Evolutionary conservation across 2,113 vertebrate species (phyloP).

Genomic region (Paramormyrops kingsleyae): DNA sequence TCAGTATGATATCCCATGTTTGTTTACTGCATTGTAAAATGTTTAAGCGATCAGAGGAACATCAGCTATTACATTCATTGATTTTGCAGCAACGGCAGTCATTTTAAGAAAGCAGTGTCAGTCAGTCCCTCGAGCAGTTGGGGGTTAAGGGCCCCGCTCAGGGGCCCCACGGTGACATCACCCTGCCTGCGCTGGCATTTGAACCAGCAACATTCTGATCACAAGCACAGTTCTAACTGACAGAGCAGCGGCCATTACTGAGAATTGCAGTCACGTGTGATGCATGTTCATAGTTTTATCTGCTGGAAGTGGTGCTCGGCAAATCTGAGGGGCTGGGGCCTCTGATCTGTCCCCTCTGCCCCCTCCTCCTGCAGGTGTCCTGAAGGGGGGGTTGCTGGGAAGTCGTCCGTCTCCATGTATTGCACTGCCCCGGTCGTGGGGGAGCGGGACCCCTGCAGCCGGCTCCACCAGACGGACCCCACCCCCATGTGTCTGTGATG

Average conservation of each 20-base stretch:
- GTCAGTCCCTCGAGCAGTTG: neutral
- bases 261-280: too few relatives aligned
- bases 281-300: too few relatives aligned
- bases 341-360: neutral
- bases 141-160: neutral
- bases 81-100: neutral
- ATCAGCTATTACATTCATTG: neutral
- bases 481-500: constrained; percentile 69
- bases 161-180: too few relatives aligned
- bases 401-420: constrained; percentile 78
- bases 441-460: constrained; percentile 66
- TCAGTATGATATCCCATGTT: neutral
- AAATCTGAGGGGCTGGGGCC: neutral
- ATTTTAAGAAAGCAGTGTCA: neutral
- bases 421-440: constrained; percentile 75
- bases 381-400: constrained; percentile 77
- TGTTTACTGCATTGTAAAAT: neutral
- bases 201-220: too few relatives aligned
- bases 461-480: constrained; percentile 66
- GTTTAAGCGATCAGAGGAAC: neutral
- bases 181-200: too few relatives aligned
- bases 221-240: too few relatives aligned
- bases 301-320: too few relatives aligned
- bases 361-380: constrained; percentile 58
- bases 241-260: too few relatives aligned